Evolutionary conservation across 2,113 vertebrate species (phyloP).

Genomic region (Lepisosteus osseus): DNA sequence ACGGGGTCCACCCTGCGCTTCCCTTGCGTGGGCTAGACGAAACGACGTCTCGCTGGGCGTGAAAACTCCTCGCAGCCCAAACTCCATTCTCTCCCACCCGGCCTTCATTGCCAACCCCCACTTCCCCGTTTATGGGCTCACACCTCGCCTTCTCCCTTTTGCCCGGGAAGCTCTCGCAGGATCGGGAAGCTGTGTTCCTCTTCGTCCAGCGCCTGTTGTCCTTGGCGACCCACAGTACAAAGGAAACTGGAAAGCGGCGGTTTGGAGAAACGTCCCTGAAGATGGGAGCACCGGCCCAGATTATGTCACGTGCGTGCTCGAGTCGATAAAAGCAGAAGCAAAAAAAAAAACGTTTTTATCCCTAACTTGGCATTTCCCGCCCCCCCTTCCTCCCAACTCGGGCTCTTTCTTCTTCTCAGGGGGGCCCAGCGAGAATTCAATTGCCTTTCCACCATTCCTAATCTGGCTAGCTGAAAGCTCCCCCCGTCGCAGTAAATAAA

Average conservation of each 20-base stretch:
- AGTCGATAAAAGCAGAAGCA: neutral
- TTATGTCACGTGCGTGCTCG: neutral
- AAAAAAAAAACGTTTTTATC: neutral
- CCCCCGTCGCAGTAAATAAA: neutral
- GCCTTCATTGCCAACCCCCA: neutral
- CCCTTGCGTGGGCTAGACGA: too few relatives aligned
- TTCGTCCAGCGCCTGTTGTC: too few relatives aligned
- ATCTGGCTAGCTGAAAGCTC: neutral
- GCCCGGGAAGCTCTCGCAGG: too few relatives aligned
- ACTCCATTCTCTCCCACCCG: neutral
- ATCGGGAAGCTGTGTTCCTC: too few relatives aligned
- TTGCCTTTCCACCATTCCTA: neutral
- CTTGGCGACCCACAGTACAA: too few relatives aligned
- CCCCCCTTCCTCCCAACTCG: neutral
- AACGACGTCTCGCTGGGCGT: too few relatives aligned
- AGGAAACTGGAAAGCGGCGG: neutral
- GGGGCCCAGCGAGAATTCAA: neutral
- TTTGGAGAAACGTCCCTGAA: neutral
- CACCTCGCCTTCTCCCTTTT: neutral
- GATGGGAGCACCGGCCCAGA: too few relatives aligned
- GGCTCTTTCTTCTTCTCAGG: neutral
- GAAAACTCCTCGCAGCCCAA: too few relatives aligned
- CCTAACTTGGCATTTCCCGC: neutral
- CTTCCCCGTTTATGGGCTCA: neutral
- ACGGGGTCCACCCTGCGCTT: too few relatives aligned